Evolutionary conservation across 2,797 vertebrate species (phyloP).

Genomic region (Poeciliopsis paucimaculata): DNA sequence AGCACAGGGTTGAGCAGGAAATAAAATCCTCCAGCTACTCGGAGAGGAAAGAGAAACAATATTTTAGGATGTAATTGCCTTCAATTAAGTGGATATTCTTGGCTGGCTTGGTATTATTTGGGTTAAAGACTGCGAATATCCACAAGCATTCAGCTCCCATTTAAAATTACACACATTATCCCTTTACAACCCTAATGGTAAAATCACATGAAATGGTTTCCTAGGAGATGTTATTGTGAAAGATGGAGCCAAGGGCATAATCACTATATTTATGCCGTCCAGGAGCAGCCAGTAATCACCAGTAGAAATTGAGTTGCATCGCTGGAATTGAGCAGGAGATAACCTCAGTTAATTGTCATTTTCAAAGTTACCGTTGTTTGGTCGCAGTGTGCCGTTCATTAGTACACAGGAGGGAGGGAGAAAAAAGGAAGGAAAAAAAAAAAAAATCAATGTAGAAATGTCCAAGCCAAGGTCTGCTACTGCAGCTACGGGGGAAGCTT

Average conservation of each 20-base stretch:
- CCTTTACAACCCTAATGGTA: constrained; percentile 66
- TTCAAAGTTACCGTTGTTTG: constrained; percentile 71
- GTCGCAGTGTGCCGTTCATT: constrained; percentile 62
- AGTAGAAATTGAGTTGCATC: constrained; percentile 65
- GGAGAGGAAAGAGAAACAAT: constrained; percentile 39
- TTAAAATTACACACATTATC: constrained; percentile 75
- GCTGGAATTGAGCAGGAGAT: constrained; percentile 67
- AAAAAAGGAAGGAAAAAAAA: neutral
- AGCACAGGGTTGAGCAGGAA: constrained; percentile 42
- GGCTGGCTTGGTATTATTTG: constrained; percentile 52
- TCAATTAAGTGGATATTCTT: constrained; percentile 64
- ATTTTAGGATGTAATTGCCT: constrained; percentile 60
- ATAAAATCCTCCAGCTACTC: constrained; percentile 34
- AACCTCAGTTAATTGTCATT: constrained; percentile 77
- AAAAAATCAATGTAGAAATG: constrained; percentile 74
- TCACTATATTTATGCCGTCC: constrained; percentile 75
- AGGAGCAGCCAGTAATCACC: constrained; percentile 67
- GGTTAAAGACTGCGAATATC: constrained; percentile 61
- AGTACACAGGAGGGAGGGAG: constrained; percentile 29
- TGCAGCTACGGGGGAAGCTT: constrained; percentile 70
- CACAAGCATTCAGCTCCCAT: constrained; percentile 55
- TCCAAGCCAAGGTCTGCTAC: constrained; percentile 71
- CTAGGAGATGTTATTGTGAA: constrained; percentile 78
- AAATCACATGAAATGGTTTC: constrained; percentile 76
- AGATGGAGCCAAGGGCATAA: constrained; percentile 68